These are phyloP conservation scores for Lagria hirta DNA, from an alignment of 2,888 invertebrate genomes.

Conservation along the genomic window DNA sequence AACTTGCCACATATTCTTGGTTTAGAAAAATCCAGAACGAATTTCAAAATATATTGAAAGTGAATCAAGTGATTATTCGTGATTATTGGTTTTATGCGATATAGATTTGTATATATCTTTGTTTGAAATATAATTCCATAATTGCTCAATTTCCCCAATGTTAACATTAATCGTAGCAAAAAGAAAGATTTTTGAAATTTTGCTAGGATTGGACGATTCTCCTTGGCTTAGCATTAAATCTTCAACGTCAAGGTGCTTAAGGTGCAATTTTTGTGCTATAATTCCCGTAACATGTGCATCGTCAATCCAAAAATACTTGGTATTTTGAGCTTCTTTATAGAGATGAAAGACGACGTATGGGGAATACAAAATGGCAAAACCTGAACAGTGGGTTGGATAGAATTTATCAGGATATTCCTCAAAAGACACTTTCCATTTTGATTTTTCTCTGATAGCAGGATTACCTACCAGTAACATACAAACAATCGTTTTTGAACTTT, in stretches of 20 bases:
- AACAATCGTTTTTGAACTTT: conserved; percentile 63
- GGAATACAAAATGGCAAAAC: conserved; percentile 64
- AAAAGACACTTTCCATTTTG: conserved; percentile 75
- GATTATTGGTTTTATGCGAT: too few relatives aligned
- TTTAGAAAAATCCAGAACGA: too few relatives aligned
- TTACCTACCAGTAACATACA: conserved; percentile 54
- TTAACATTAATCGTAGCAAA: conserved; percentile 60
- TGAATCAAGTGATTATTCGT: too few relatives aligned
- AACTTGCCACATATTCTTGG: too few relatives aligned
- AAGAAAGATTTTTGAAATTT: conserved; percentile 58
- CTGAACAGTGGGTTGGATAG: conserved; percentile 77
- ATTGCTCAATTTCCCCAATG: conserved; percentile 54
- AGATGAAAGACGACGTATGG: conserved; percentile 59
- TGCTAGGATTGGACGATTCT: too few relatives aligned
- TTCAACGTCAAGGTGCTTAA: too few relatives aligned
- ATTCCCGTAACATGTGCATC: conserved; percentile 71
- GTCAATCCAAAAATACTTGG: conserved; percentile 72
- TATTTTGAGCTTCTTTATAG: conserved; percentile 59
- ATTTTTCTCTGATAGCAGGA: conserved; percentile 45
- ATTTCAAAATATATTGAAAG: too few relatives aligned
- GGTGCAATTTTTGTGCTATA: conserved; percentile 52
- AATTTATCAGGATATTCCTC: conserved; percentile 63
- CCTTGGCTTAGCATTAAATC: too few relatives aligned
- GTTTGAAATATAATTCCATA: conserved; percentile 55
- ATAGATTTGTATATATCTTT: conserved; percentile 35